Conservation (phyloP, 2,888 invertebrate species). For the Onthophagus sagittarius region DNA sequence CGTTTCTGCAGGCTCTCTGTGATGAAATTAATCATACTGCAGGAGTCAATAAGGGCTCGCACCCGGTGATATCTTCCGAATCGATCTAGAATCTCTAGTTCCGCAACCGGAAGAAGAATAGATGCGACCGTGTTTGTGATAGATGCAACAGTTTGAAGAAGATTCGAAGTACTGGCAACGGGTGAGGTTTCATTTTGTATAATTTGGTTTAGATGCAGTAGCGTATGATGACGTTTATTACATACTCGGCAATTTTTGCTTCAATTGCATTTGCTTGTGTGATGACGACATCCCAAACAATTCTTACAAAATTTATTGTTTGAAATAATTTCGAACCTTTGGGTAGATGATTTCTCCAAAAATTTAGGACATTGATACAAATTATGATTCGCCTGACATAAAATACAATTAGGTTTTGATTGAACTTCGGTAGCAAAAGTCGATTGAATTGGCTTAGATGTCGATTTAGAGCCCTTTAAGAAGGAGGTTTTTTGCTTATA, state of each 20-base stretch:
- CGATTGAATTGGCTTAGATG: background rate
- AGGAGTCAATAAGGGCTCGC: background rate
- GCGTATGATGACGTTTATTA: background rate
- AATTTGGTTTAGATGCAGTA: too few relatives aligned
- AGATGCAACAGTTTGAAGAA: too few relatives aligned
- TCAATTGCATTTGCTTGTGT: background rate
- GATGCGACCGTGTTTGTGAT: background rate
- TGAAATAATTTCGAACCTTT: background rate
- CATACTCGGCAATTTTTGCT: background rate
- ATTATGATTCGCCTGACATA: background rate
- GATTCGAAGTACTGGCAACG: too few relatives aligned
- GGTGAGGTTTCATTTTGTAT: too few relatives aligned
- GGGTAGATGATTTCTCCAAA: background rate
- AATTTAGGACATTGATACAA: background rate
- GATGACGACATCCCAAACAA: background rate
- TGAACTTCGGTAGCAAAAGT: background rate
- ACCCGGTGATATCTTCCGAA: background rate
- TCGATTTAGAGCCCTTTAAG: background rate
- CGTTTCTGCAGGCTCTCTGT: background rate
- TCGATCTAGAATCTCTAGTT: background rate
- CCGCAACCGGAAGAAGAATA: background rate
- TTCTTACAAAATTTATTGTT: background rate
- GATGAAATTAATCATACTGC: background rate
- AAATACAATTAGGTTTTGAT: background rate
- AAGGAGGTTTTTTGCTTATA: background rate